Base-by-base conservation (phyloP, 1,140 invertebrate species). In the Euglossa dilemma region DNA sequence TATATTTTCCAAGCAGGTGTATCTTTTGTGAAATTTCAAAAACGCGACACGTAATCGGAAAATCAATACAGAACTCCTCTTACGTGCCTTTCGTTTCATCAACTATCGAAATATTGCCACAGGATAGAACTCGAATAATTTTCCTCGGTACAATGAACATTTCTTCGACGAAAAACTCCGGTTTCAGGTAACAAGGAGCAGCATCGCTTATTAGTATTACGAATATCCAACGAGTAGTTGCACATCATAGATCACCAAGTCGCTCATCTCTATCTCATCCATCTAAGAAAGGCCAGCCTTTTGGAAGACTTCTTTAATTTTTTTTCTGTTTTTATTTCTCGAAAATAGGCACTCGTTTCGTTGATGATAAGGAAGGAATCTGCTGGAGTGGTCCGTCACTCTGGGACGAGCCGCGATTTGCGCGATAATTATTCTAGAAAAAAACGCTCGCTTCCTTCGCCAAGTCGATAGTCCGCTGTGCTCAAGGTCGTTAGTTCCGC, bases 241-340 rank as follows among this genome's bases (percentile, higher is more conserved):
- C 54, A 54, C 52, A 20, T 23, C 25, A 61, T 59, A 70, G 36
- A 54, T 43, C 50, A 82, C 52, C 28, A 28, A 8, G 43, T 81
- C 61, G 69, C 28, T 57, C 50, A 36, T 28, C 12, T 28, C 64
- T 23, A 28, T 56, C 36, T 64, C 36, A 36, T 45, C 28, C 16
- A 52, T 73, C 70, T 79, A 78, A 36, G n/a, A 56, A 80, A 84
- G 67, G 69, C 56, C 69, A 71, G 36, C 45, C 59, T 70, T 59
- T 47, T 88, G 87, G 87, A 88, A 88, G 87, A 88, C 87, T 64
- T 71, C n/a, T n/a, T n/a, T n/a, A n/a, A n/a, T n/a, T n/a, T n/a
- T n/a, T n/a, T n/a, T n/a, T n/a, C n/a, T n/a, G n/a, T 20, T 74
- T 74, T 23, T 59, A 63, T 71, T 45, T 36, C 4, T 36, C 36